These are phyloP conservation scores for Turritopsis dohrnii DNA, from an alignment of 30 jellyfish, hydroid and myxozoan species.

Conservation along the genomic window DNA sequence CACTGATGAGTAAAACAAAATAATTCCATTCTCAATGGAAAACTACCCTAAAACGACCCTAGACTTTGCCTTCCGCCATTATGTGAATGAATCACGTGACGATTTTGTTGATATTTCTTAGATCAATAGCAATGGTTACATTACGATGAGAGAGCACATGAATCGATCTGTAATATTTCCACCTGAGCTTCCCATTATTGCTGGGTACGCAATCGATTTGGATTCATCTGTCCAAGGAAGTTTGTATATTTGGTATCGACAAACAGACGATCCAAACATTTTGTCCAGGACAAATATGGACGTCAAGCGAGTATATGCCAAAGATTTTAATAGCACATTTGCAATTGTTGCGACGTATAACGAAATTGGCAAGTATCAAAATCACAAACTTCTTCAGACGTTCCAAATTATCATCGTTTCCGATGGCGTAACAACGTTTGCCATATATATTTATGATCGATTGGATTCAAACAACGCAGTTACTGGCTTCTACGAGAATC, in stretches of 20 bases:
- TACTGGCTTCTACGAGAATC: not conserved
- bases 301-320: not conserved
- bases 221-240: not conserved
- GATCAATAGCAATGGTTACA: constrained; percentile 15
- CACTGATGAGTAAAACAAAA: too few relatives aligned
- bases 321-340: not conserved
- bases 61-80: too few relatives aligned
- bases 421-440: not conserved
- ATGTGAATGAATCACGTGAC: too few relatives aligned
- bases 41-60: too few relatives aligned
- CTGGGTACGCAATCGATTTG: not conserved
- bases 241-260: not conserved
- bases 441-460: not conserved
- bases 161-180: not conserved
- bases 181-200: not conserved
- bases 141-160: not conserved
- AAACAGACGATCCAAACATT: not conserved
- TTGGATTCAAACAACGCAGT: not conserved
- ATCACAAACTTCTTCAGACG: not conserved
- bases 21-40: too few relatives aligned
- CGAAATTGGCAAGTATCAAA: not conserved
- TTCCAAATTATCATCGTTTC: not conserved
- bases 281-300: not conserved
- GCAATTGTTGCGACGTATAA: not conserved
- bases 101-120: not conserved